Evolutionary conservation across 1,140 invertebrate species (phyloP), one percentile per base, ranked within the genome.

Genomic region (Streblospio benedicti): DNA sequence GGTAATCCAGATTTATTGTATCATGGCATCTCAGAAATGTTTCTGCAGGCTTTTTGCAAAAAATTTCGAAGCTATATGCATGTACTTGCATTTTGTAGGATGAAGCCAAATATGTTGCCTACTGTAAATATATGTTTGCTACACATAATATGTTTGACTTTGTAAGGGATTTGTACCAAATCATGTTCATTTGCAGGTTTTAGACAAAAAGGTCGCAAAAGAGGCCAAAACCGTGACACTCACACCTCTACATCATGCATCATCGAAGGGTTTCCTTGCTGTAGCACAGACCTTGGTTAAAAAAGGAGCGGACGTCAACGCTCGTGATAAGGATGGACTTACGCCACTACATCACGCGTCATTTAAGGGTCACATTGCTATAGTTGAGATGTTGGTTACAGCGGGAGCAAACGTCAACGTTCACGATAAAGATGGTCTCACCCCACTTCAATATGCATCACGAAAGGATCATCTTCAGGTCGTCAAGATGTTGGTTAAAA

Each of bases 361-460:
- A 12, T 35, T 54, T 45, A 32, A 16, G 4, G 57, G 57, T n/a
- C 57, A 59, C 4, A 16, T 18, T 9, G 50, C 12, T 12, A 33
- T 27, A 3, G 49, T 59, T 3, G 41, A n/a, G 5, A 18, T 23
- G 53, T 18, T 54, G 49, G 27, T 59, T 20, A 30, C 16, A 20
- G 18, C 4, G 0, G 64, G 62, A 47, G 68, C 67, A 16, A 30
- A 50, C 43, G 28, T 50, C 16, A 41, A 60, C 45, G 51, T 31
- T 25, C 43, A 27, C 30, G 61, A 63, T 33, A 28, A 33, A 18
- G 49, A 30, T 47, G 61, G 49, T n/a, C 68, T 81, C 41, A 76
- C 81, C 1, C 44, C 54, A 20, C 45, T 62, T 20, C 60, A 62
- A 33, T 62, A 57, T n/a, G 60, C 60, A 9, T 32, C 54, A 14